phyloP scores from a whole-genome alignment of 2,888 invertebrate genomes.

The Sisyra terminalis region DNA sequence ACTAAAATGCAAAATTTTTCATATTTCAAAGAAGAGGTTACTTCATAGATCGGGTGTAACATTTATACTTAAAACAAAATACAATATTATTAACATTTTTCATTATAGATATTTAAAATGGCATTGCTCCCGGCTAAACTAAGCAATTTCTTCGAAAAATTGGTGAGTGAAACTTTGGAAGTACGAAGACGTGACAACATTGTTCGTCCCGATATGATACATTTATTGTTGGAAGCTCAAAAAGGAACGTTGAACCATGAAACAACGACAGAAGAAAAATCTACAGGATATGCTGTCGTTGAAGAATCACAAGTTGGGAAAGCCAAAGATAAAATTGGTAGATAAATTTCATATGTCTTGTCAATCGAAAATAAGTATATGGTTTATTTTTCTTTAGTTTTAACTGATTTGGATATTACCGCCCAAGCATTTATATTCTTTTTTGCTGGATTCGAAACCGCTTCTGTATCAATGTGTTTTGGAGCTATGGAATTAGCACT shows the following conservation, averaged over 20 bases:
- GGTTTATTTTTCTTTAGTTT: too few relatives aligned
- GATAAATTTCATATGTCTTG: too few relatives aligned
- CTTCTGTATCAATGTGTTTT: slow-evolving; percentile 13
- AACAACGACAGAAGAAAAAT: background rate
- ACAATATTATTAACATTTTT: too few relatives aligned
- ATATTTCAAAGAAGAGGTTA: too few relatives aligned
- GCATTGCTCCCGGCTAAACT: slow-evolving; percentile 13
- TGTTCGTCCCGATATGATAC: slow-evolving; percentile 24
- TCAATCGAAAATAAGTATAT: too few relatives aligned
- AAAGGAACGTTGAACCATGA: slow-evolving; percentile 6
- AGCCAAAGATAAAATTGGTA: slow-evolving; percentile 11
- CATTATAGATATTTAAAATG: slow-evolving; percentile 11
- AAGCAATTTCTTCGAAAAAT: slow-evolving; percentile 13
- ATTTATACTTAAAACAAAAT: too few relatives aligned
- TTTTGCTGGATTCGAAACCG: slow-evolving; percentile 16
- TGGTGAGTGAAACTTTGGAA: slow-evolving; percentile 17
- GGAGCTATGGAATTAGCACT: slow-evolving; percentile 14
- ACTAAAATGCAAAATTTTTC: too few relatives aligned
- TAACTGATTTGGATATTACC: too few relatives aligned
- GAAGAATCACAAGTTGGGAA: slow-evolving; percentile 21
- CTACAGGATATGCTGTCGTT: background rate
- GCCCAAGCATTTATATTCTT: too few relatives aligned
- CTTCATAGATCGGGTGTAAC: too few relatives aligned
- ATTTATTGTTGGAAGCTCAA: slow-evolving; percentile 20
- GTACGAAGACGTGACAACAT: slow-evolving; percentile 18